Conservation (phyloP, 1,140 invertebrate genomes). For the Drosophila ogumai region DNA sequence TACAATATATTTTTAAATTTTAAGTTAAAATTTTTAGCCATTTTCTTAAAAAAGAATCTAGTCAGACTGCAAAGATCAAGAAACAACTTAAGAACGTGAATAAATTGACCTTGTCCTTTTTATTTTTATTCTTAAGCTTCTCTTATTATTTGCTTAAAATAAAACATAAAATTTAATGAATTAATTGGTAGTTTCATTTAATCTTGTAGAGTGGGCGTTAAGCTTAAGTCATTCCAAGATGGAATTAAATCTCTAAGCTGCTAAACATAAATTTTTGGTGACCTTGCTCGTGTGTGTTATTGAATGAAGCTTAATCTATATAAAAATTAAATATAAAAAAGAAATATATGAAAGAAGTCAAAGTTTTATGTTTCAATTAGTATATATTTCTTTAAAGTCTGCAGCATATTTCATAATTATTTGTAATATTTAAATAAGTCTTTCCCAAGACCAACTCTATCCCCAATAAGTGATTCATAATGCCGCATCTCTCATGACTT, state of each 20-base stretch:
- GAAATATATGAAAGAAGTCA: not conserved
- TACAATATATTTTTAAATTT: too few relatives aligned
- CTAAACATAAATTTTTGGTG: slow-evolving; percentile 18
- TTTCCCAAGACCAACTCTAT: not conserved
- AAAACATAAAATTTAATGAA: not conserved
- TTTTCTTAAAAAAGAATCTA: not conserved
- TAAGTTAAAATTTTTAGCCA: not conserved
- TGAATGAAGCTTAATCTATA: not conserved
- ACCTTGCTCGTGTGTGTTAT: slow-evolving; percentile 20
- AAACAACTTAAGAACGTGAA: too few relatives aligned
- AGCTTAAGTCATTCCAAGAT: slow-evolving; percentile 5
- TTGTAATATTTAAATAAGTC: not conserved
- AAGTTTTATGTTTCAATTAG: too few relatives aligned
- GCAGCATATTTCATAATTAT: not conserved
- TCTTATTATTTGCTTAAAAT: not conserved
- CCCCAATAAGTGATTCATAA: slow-evolving; percentile 14
- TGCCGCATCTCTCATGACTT: not conserved
- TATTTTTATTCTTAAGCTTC: not conserved
- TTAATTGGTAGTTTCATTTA: not conserved
- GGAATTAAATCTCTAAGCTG: slow-evolving; percentile 10
- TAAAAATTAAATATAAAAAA: not conserved
- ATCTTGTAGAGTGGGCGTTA: slow-evolving; percentile 32
- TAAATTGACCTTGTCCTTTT: slow-evolving; percentile 1
- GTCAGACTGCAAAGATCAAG: too few relatives aligned
- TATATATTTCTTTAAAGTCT: not conserved